Evolutionary conservation across 23 tunicate species (phyloP), one percentile per base, ranked within the genome.

Genomic region (Halocynthia aurantium): DNA sequence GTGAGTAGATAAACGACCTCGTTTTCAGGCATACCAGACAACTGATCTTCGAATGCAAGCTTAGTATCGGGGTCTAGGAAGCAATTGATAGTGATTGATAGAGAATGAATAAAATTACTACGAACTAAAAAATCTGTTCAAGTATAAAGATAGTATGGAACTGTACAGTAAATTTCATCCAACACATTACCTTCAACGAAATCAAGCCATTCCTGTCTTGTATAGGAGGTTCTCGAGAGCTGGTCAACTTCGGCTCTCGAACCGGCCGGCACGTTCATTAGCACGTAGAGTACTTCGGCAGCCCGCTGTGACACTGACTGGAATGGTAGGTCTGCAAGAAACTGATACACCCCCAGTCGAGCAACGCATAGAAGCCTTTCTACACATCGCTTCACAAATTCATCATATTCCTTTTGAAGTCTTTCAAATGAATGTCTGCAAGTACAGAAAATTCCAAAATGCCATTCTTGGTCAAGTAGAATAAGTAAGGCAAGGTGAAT

Each of bases 241-340:
- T 55, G 83, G 72, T 92, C 98, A 6, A 92, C 92, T 76, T 92
- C 98, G 6, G 84, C 75, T 55, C 98, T 70, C 5, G 80, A 85
- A 22, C 92, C 85, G 17, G 98, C 84, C 7, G 98, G 98, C 15
- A 92, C 98, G 63, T 92, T 92, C 98, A 92, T 92, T 68, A 92
- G 61, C 50, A 92, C 81, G 64, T 92, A 92, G 52, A 86, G 61
- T 8, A 88, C 86, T 61, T 92, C 98, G 0, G 91, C 85, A 57
- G 98, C 92, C 69, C 76, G 72, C 8, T 60, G 75, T 11, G 98
- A 92, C 69, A 92, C 76, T 5, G 73, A 57, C 69, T 86, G 76
- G 72, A 76, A 92, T 11, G 98, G 84, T 15, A 92, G 75, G 62
- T 92, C 98, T 10, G 98, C 98, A 52, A 92, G 80, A 60, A 92